Percentiles rank a stretch among this genome's conserved stretches.
Conservation (phyloP, 2,888 invertebrate species). For the Cephus pygmeus region DNA sequence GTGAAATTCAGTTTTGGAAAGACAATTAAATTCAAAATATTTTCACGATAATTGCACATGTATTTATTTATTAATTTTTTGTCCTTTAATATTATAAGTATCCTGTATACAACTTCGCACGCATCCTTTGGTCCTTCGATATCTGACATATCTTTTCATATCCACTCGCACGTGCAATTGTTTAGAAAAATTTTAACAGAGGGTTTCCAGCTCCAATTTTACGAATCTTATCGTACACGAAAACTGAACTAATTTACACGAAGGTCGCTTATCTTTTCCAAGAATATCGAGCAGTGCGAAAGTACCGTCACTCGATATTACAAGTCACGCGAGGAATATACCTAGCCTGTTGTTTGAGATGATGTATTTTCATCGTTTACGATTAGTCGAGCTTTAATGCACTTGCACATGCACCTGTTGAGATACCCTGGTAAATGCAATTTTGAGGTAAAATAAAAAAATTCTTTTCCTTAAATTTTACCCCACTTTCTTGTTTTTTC, state of each 20-base stretch:
- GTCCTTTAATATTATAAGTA: too few species aligned
- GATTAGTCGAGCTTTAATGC: not conserved
- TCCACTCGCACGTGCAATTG: not conserved
- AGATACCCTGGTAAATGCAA: not conserved
- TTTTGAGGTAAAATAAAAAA: not conserved
- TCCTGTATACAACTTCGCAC: too few species aligned
- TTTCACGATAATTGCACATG: not conserved
- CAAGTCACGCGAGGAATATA: not conserved
- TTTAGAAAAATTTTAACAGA: not conserved
- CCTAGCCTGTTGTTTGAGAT: not conserved
- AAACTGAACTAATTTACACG: not conserved
- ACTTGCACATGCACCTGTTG: not conserved
- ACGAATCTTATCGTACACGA: not conserved
- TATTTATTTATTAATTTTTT: too few species aligned
- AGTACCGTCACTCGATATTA: not conserved
- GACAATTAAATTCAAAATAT: not conserved
- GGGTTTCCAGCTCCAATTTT: not conserved
- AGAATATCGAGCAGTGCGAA: not conserved
- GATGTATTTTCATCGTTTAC: not conserved
- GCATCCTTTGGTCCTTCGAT: too few species aligned
- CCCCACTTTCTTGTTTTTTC: not conserved
- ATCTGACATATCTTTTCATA: not conserved
- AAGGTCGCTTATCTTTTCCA: not conserved
- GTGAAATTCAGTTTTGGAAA: too few species aligned
- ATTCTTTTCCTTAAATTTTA: not conserved